Percentiles rank a stretch among this genome's conserved stretches.
Evolutionary conservation across 2,113 vertebrate species (phyloP).

Genomic region (Lipophrys pholis): DNA sequence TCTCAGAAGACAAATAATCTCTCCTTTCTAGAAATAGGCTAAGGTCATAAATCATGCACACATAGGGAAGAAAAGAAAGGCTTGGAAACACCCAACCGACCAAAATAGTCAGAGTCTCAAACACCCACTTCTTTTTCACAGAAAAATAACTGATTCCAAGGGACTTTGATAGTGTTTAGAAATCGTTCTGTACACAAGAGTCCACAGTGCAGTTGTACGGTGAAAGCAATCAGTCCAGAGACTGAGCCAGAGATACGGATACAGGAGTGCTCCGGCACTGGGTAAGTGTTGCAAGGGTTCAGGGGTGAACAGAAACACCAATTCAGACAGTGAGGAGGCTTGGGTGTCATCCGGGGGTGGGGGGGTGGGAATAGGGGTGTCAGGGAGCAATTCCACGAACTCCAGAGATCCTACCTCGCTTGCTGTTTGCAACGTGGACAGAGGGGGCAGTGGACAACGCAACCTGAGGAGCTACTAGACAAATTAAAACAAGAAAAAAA

Average conservation of each 20-base stretch:
- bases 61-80: conserved; percentile 48
- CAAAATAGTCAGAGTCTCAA: conserved; percentile 66
- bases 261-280: conserved; percentile 21
- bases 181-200: conserved; percentile 37
- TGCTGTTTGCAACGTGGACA: conserved; percentile 96
- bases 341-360: conserved; percentile 76
- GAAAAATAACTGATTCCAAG: conserved; percentile 55
- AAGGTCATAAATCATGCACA: conserved; percentile 76
- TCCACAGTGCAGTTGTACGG: conserved; percentile 11
- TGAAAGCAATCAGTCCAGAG: conserved; percentile 41
- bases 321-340: conserved; percentile 86
- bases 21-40: conserved; percentile 73
- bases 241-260: conserved; percentile 14
- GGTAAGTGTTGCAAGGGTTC: conserved; percentile 34
- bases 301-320: conserved; percentile 77
- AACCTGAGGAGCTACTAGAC: conserved; percentile 94
- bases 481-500: conserved; percentile 77
- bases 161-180: conserved; percentile 63
- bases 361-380: conserved; percentile 15
- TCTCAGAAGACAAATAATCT: conserved; percentile 74
- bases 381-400: conserved; percentile 84
- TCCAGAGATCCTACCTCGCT: conserved; percentile 95
- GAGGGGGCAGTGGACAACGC: conserved; percentile 94
- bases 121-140: conserved; percentile 54
- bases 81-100: conserved; percentile 48